Percentiles rank a stretch among this genome's conserved stretches.
These are phyloP conservation scores for Tenualosa ilisha DNA, from an alignment of 2,797 vertebrate species.

Conservation along the genomic window DNA sequence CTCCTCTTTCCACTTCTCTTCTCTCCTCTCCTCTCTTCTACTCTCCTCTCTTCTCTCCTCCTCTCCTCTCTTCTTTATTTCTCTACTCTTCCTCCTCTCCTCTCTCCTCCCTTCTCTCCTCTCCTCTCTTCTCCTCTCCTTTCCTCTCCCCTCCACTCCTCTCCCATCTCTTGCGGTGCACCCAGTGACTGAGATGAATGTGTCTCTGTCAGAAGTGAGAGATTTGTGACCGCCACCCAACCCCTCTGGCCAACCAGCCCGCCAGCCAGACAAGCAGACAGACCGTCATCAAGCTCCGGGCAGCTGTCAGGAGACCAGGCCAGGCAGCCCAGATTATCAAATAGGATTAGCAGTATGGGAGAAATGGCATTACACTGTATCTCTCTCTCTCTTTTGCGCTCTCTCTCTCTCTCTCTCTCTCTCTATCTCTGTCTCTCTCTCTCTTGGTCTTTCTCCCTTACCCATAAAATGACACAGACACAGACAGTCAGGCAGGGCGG, in stretches of 20 bases:
- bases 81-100: background rate
- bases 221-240: background rate
- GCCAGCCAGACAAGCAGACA: background rate
- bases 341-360: conserved; percentile 3
- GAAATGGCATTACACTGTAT: conserved; percentile 12
- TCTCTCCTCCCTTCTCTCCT: background rate
- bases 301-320: background rate
- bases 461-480: background rate
- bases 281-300: background rate
- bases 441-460: background rate
- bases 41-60: background rate
- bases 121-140: background rate
- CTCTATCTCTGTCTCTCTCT: background rate
- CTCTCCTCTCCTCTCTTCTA: background rate
- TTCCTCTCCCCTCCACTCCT: background rate
- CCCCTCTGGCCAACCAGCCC: background rate
- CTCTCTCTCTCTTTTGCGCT: background rate
- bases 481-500: background rate
- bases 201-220: conserved; percentile 9
- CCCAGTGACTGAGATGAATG: background rate
- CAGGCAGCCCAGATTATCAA: conserved; percentile 13
- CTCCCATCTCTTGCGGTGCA: background rate
- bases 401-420: background rate
- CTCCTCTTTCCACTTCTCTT: background rate
- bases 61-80: background rate